Percentiles rank a stretch among this genome's conserved stretches.
phyloP scores from a whole-genome alignment of 1,140 invertebrate genomes.

The Steinernema khuongi region DNA sequence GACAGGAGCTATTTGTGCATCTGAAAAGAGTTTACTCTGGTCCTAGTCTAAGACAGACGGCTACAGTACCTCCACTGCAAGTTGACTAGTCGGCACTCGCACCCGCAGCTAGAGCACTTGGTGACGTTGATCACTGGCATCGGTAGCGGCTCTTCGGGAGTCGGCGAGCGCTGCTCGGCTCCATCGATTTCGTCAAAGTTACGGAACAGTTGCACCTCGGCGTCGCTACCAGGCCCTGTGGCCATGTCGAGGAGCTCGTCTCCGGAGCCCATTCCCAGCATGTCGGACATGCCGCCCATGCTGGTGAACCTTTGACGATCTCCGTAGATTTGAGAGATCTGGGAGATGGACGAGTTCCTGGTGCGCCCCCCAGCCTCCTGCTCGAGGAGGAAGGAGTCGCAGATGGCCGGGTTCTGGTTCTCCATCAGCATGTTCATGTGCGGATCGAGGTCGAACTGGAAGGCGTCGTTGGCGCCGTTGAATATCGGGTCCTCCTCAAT shows the following conservation, averaged over 20 bases:
- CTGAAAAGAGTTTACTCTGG: background rate
- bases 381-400: background rate
- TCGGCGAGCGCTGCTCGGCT: background rate
- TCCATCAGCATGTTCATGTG: background rate
- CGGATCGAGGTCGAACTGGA: background rate
- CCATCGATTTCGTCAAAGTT: background rate
- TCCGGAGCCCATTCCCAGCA: background rate
- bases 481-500: background rate
- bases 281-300: background rate
- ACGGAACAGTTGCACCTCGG: background rate
- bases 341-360: background rate
- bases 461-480: background rate
- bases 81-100: constrained; percentile 1
- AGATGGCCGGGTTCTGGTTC: background rate
- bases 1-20: background rate
- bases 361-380: background rate
- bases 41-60: background rate
- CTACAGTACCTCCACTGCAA: background rate
- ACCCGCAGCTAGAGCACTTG: background rate
- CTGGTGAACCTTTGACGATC: background rate
- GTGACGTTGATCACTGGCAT: background rate
- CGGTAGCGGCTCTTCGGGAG: background rate
- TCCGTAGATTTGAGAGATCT: background rate
- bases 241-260: background rate
- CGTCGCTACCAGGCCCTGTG: background rate